phyloP scores from a whole-genome alignment of 1,140 invertebrate genomes.

The Planococcus citri region DNA sequence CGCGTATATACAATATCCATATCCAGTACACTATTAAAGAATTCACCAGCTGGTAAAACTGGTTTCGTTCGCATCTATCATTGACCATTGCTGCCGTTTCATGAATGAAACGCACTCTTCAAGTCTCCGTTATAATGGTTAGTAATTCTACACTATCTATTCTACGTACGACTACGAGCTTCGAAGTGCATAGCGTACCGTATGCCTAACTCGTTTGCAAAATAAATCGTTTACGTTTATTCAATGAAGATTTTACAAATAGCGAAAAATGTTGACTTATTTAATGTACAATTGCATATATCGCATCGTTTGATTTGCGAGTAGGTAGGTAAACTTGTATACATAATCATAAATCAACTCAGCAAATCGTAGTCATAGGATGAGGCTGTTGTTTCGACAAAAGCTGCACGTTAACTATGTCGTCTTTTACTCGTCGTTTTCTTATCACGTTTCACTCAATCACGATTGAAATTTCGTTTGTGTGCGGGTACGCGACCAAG shows the following conservation, averaged over 20 bases:
- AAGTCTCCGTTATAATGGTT: not conserved
- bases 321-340: no score
- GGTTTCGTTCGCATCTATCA: not conserved
- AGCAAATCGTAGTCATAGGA: no score
- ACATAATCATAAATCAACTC: not conserved
- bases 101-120: constrained; percentile 6
- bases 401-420: not conserved
- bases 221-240: not conserved
- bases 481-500: no score
- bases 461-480: not conserved
- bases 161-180: no score
- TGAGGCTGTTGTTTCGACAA: not conserved
- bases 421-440: no score
- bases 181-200: no score
- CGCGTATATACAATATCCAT: no score
- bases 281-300: no score
- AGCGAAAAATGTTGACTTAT: not conserved
- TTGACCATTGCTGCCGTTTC: not conserved
- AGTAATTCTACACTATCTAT: constrained; percentile 6
- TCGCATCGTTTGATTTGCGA: no score
- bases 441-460: constrained; percentile 6
- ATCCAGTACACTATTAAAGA: no score
- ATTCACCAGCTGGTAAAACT: not conserved
- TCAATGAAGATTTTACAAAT: not conserved
- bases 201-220: constrained; percentile 5